phyloP scores from a whole-genome alignment of 2,888 invertebrate species.

The Gasteruption jaculator region DNA sequence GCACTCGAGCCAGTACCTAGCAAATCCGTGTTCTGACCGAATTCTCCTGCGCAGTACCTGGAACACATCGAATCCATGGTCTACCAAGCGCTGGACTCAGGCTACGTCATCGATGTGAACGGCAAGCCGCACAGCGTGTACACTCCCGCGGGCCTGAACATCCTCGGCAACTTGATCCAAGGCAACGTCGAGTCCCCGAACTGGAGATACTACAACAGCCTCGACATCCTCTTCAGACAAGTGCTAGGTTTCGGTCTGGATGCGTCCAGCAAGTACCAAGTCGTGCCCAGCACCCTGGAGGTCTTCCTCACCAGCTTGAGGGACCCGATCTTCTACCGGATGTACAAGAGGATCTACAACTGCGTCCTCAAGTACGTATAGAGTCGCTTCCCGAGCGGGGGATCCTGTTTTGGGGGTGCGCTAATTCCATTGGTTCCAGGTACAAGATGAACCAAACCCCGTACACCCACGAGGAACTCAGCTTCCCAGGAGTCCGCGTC shows the following conservation, averaged over 20 bases:
- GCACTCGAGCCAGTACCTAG: too few species aligned
- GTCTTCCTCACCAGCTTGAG: conserved; percentile 62
- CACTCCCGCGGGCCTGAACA: conserved; percentile 52
- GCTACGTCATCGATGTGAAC: conserved; percentile 22
- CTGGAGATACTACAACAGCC: conserved; percentile 53
- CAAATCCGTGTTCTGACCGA: too few species aligned
- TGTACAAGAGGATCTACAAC: conserved; percentile 60
- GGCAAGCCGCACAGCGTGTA: conserved; percentile 28
- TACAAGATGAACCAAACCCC: conserved; percentile 57
- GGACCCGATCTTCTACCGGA: conserved; percentile 66
- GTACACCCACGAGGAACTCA: conserved; percentile 60
- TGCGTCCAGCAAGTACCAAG: conserved; percentile 39
- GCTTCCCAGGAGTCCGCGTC: conserved; percentile 59
- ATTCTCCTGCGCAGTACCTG: conserved; percentile 20
- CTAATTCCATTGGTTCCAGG: conserved; percentile 18
- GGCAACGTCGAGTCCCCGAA: conserved; percentile 51
- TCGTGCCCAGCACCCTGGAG: conserved; percentile 60
- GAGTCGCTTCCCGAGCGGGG: not conserved
- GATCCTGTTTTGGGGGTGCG: not conserved
- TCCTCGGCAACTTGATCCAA: conserved; percentile 56
- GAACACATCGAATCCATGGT: conserved; percentile 27
- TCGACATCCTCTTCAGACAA: conserved; percentile 55
- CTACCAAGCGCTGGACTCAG: conserved; percentile 26
- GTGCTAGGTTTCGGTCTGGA: conserved; percentile 44
- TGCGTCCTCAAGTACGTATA: conserved; percentile 45